Conservation (phyloP, 1,140 invertebrate genomes). For the Ostrea edulis region DNA sequence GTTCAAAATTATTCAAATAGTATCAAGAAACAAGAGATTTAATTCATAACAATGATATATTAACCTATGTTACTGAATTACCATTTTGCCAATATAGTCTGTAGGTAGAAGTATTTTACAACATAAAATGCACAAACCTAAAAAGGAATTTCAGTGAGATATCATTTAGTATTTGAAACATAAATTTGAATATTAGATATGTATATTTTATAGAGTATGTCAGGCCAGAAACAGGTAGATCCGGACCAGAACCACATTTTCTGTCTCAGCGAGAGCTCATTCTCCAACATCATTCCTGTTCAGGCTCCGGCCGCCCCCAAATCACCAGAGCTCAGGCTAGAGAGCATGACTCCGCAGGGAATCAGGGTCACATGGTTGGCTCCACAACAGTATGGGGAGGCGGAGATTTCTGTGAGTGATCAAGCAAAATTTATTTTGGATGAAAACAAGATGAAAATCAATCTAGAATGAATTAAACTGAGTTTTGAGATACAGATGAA, state of each 20-base stretch:
- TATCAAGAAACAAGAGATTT: too few species aligned
- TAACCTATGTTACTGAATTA: too few species aligned
- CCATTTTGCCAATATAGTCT: too few species aligned
- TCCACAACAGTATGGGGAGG: constrained; percentile 78
- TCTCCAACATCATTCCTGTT: constrained; percentile 77
- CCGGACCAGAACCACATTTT: constrained; percentile 71
- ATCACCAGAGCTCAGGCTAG: constrained; percentile 76
- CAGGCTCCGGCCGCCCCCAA: constrained; percentile 76
- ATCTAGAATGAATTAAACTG: neutral
- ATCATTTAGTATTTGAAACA: neutral
- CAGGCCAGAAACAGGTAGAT: constrained; percentile 72
- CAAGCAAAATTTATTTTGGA: neutral
- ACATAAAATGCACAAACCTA: too few species aligned
- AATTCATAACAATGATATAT: too few species aligned
- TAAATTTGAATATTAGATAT: neutral
- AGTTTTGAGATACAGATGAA: neutral
- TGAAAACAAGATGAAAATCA: too few species aligned
- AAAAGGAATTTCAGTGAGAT: neutral
- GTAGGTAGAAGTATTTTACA: too few species aligned
- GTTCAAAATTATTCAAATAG: too few species aligned
- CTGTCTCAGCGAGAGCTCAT: constrained; percentile 73
- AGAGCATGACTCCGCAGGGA: constrained; percentile 76
- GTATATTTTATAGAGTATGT: constrained; percentile 64
- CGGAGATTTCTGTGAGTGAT: constrained; percentile 74
- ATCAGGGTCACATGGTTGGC: constrained; percentile 78